These are phyloP conservation scores for Ammodytes marinus DNA, from an alignment of 2,113 vertebrate species.

Conservation along the genomic window DNA sequence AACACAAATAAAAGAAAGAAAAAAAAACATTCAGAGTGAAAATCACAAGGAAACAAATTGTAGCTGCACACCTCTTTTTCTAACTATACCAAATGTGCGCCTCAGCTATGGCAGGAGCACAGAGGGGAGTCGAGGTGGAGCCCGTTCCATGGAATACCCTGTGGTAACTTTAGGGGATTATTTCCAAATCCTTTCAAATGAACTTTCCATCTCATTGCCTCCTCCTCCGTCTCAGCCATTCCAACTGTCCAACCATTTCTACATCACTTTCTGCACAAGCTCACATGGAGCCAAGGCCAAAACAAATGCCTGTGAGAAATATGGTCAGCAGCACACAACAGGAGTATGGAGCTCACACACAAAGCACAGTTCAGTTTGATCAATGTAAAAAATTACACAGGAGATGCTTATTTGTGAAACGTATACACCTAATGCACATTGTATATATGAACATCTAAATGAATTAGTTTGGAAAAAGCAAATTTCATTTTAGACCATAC, in stretches of 20 bases:
- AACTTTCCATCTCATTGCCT: conserved; percentile 83
- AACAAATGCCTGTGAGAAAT: conserved; percentile 72
- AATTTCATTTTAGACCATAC: not conserved
- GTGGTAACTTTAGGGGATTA: conserved; percentile 84
- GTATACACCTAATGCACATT: not conserved
- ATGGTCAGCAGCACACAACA: conserved; percentile 30
- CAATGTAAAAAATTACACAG: not conserved
- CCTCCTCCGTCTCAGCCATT: conserved; percentile 84
- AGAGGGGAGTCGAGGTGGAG: conserved; percentile 68
- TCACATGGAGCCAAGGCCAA: conserved; percentile 57
- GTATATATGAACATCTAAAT: not conserved
- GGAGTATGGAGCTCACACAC: conserved; percentile 18
- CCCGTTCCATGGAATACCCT: conserved; percentile 74
- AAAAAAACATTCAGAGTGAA: conserved; percentile 18
- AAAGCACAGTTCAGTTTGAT: conserved; percentile 29
- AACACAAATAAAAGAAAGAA: not conserved
- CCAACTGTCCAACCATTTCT: conserved; percentile 86
- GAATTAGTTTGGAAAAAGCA: no score
- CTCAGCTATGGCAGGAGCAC: conserved; percentile 35
- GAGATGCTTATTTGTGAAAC: not conserved
- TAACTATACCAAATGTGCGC: conserved; percentile 36
- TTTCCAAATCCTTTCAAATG: conserved; percentile 85
- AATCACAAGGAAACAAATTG: conserved; percentile 26
- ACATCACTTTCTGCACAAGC: conserved; percentile 85
- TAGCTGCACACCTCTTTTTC: conserved; percentile 25